Evolutionary conservation across 2,888 invertebrate species (phyloP).

Genomic region (Odontomyia ornata): DNA sequence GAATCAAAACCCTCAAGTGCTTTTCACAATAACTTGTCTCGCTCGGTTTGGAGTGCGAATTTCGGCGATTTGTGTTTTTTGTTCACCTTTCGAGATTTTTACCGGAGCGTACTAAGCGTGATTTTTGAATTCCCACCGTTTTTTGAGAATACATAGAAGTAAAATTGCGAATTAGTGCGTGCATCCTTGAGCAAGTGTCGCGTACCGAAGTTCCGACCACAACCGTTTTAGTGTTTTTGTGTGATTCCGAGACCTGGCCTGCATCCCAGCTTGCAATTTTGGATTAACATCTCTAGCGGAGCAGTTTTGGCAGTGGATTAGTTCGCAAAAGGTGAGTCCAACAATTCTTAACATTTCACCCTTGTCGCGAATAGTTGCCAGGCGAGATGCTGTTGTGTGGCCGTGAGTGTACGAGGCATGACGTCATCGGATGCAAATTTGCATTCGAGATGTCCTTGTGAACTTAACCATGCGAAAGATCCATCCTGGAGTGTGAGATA

Average conservation of each 20-base stretch:
- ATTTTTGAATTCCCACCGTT: background rate
- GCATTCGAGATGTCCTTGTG: background rate
- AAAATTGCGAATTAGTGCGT: background rate
- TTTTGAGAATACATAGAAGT: background rate
- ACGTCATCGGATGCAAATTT: constrained; percentile 19
- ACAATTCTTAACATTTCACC: background rate
- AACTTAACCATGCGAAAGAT: background rate
- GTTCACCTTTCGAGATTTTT: background rate
- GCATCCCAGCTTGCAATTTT: background rate
- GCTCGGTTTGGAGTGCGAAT: background rate
- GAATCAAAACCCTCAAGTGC: background rate
- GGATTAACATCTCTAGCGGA: constrained; percentile 16
- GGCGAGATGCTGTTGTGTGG: background rate
- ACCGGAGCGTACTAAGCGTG: background rate
- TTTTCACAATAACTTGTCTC: background rate
- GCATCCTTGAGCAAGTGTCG: background rate
- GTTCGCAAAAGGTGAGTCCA: constrained; percentile 29
- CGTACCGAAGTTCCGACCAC: background rate
- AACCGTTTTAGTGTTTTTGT: constrained; percentile 18
- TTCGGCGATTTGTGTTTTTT: too few species aligned
- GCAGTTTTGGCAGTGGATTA: background rate
- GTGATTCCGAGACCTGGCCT: background rate
- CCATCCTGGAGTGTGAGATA: background rate
- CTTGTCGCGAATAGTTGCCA: background rate
- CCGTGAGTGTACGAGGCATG: background rate